Base-by-base conservation (phyloP, 2,888 invertebrate genomes). In the Lasioglossum lativentre region DNA sequence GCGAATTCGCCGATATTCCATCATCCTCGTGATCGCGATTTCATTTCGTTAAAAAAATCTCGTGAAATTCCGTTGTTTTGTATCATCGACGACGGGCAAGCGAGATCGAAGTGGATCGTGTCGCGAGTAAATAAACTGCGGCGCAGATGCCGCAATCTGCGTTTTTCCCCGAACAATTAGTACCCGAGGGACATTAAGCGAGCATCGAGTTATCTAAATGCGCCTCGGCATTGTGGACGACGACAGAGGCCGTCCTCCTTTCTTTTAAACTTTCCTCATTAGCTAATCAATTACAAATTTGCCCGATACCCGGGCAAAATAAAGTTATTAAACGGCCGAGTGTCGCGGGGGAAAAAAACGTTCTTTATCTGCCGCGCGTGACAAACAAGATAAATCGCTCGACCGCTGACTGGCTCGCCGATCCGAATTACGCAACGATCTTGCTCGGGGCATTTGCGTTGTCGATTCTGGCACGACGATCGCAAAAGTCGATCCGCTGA, bases 341-440 rank as follows among this genome's bases (percentile, higher is more conserved):
- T 80, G 83, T 75, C 83, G 82, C 75, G 40, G 68, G 8, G 10
- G 23, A 59, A 76, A 66, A 56, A 75, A 66, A 40, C 12, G 27
- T 42, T 73, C 47, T 56, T 87, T 89, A 89, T 89, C 89, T 34
- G 16, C 0, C 34, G 30, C n/a, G 34, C 68, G 80, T 52, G 87
- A 89, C 74, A 87, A 89, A 82, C 86, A 87, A 89, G 84, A 89
- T 86, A 89, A 89, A 83, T 77, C 59, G 19, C n/a, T 30, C 42
- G 63, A 68, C 66, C 42, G 75, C 42, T 66, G 30, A 63, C 38
- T 66, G n/a, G 34, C 66, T 42, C 34, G 34, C 42, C n/a, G 63
- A 70, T 77, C 19, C 23, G 40, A 12, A 40, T 83, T 83, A 72
- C 78, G 75, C 78, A 83, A 85, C n/a, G n/a, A 38, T 45, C 73